Conservation (phyloP, 30 jellyfish, hydroid and myxozoan species). For the Aurelia aurita complex sp. Pacific region DNA sequence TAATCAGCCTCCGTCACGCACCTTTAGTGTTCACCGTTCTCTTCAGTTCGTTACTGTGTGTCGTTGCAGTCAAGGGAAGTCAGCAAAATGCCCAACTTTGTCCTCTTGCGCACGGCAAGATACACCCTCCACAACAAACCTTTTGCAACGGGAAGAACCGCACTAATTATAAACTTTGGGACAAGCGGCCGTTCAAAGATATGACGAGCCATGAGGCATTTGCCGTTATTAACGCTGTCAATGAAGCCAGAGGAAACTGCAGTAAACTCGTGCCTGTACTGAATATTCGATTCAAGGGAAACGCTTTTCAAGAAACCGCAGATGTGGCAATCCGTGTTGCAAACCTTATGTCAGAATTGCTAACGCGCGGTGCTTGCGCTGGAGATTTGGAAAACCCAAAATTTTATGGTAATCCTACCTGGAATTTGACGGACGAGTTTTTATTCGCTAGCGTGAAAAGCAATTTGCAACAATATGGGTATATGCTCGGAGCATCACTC, state of each 20-base stretch:
- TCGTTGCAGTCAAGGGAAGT: background rate
- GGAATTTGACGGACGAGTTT: slow-evolving; percentile 34
- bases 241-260: slow-evolving; percentile 55
- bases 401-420: slow-evolving; percentile 29
- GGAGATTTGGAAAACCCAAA: slow-evolving; percentile 26
- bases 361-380: slow-evolving; percentile 72
- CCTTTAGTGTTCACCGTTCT: too few species aligned
- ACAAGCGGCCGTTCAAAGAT: slow-evolving; percentile 37
- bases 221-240: slow-evolving; percentile 30
- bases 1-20: too few species aligned
- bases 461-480: slow-evolving; percentile 31
- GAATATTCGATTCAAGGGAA: slow-evolving; percentile 60
- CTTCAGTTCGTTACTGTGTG: background rate
- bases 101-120: slow-evolving; percentile 32
- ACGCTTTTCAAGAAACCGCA: slow-evolving; percentile 32
- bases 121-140: slow-evolving; percentile 6
- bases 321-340: slow-evolving; percentile 74
- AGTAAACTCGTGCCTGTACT: slow-evolving; percentile 47
- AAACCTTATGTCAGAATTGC: slow-evolving; percentile 49
- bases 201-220: slow-evolving; percentile 63
- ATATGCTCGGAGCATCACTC: slow-evolving; percentile 45
- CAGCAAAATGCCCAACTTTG: slow-evolving; percentile 5
- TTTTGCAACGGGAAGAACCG: slow-evolving; percentile 57
- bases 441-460: slow-evolving; percentile 21
- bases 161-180: slow-evolving; percentile 38